Percentiles rank a stretch among this genome's conserved stretches.
These are phyloP conservation scores for Bombus superbus DNA, from an alignment of 1,140 invertebrate species.

Conservation along the genomic window DNA sequence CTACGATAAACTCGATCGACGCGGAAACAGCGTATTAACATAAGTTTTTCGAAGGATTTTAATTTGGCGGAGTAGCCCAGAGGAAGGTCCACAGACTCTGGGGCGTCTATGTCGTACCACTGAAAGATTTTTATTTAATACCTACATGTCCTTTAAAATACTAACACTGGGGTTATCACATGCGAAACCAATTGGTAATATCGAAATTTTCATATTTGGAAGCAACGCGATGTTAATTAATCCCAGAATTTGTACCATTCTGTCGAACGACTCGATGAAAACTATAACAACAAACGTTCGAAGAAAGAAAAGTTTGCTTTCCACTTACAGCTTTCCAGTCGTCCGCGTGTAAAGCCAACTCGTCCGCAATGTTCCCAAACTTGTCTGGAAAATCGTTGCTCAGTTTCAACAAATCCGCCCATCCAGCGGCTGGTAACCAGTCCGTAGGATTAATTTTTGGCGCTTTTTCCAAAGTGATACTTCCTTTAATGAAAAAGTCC, in stretches of 20 bases:
- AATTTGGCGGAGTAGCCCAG: constrained; percentile 86
- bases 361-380: constrained; percentile 86
- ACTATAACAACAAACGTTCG: no score
- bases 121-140: constrained; percentile 71
- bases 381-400: constrained; percentile 86
- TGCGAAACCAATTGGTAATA: no score
- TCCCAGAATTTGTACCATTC: no score
- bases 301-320: no score
- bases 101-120: constrained; percentile 93
- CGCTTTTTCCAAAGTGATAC: constrained; percentile 89
- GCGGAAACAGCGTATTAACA: constrained; percentile 93
- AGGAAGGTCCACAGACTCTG: constrained; percentile 88
- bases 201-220: no score
- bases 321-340: constrained; percentile 87
- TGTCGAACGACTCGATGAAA: no score
- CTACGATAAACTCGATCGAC: constrained; percentile 93
- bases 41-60: constrained; percentile 88
- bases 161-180: no score
- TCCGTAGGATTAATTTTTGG: constrained; percentile 85
- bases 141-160: no score
- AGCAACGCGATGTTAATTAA: no score
- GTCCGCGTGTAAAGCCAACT: constrained; percentile 84
- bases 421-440: constrained; percentile 88
- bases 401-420: constrained; percentile 92
- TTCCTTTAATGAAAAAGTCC: constrained; percentile 96